A percentile compares a stretch with the other conserved stretches of the same genome.
These are phyloP conservation scores for Steinernema khuongi DNA, from an alignment of 1,140 invertebrate species.

Conservation along the genomic window DNA sequence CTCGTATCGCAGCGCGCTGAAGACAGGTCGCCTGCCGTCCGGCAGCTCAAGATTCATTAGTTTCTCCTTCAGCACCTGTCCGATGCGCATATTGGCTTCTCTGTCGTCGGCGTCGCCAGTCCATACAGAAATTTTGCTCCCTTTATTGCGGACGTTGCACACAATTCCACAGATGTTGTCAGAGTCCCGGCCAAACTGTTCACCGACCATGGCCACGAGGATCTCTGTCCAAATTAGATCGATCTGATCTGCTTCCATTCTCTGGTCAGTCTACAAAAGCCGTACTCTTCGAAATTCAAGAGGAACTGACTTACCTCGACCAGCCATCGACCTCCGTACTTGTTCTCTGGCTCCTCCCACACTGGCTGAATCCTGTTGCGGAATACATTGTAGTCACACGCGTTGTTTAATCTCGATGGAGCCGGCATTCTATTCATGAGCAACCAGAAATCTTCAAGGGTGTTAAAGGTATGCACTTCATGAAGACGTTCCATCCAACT, in stretches of 20 bases:
- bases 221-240: slow-evolving; percentile 89
- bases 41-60: slow-evolving; percentile 24
- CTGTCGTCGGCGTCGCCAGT: slow-evolving; percentile 75
- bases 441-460: slow-evolving; percentile 99
- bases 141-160: slow-evolving; percentile 81
- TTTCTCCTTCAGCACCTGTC: slow-evolving; percentile 37
- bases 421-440: slow-evolving; percentile 75
- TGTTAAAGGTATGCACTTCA: slow-evolving; percentile 84
- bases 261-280: slow-evolving; percentile 53
- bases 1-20: slow-evolving; percentile 39
- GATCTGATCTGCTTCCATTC: slow-evolving; percentile 70
- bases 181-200: slow-evolving; percentile 83
- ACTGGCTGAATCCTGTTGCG: slow-evolving; percentile 81
- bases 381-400: slow-evolving; percentile 91
- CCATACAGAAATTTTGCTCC: slow-evolving; percentile 77
- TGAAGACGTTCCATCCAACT: slow-evolving; percentile 87
- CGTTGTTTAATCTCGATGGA: slow-evolving; percentile 77
- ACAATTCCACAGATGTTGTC: slow-evolving; percentile 88
- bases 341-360: slow-evolving; percentile 91
- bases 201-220: slow-evolving; percentile 89
- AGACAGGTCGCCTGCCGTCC: slow-evolving; percentile 20
- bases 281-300: too few species aligned
- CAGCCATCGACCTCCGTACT: slow-evolving; percentile 85
- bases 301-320: slow-evolving; percentile 62
- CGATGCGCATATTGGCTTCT: slow-evolving; percentile 68